phyloP scores from a whole-genome alignment of 2,113 vertebrate species.

The Phoxinus phoxinus region DNA sequence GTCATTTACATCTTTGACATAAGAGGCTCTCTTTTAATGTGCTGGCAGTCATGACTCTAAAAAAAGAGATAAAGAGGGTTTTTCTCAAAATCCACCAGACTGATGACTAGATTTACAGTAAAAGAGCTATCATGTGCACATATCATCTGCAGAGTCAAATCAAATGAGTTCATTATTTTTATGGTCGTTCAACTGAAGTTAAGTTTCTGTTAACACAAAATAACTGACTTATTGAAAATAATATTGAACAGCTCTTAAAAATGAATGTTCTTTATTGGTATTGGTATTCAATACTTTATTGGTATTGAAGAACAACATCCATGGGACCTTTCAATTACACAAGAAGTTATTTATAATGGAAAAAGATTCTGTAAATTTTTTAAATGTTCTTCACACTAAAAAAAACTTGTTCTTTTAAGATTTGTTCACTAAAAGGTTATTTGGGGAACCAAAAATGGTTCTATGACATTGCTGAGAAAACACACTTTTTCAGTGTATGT shows the following conservation, averaged over 20 bases:
- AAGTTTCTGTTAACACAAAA: neutral
- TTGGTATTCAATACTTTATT: no score
- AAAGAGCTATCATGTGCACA: neutral
- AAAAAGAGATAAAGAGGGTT: constrained; percentile 29
- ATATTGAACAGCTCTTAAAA: neutral
- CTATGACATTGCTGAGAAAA: no score
- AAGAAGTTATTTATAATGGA: no score
- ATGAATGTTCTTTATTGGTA: no score
- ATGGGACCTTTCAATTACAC: no score
- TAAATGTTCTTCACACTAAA: no score
- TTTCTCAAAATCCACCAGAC: constrained; percentile 19
- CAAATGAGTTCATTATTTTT: neutral
- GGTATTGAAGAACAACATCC: no score
- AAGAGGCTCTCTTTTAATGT: constrained; percentile 41
- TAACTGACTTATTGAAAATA: neutral
- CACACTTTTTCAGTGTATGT: neutral
- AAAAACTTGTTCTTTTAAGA: no score
- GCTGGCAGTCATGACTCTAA: neutral
- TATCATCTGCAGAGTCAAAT: neutral
- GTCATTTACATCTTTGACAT: constrained; percentile 55
- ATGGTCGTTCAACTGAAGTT: neutral
- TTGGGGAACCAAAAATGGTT: no score
- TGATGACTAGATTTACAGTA: neutral
- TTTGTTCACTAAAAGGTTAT: no score
- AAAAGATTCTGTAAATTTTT: no score